phyloP scores from a whole-genome alignment of 2,888 invertebrate species.

The Isoperla grammatica region DNA sequence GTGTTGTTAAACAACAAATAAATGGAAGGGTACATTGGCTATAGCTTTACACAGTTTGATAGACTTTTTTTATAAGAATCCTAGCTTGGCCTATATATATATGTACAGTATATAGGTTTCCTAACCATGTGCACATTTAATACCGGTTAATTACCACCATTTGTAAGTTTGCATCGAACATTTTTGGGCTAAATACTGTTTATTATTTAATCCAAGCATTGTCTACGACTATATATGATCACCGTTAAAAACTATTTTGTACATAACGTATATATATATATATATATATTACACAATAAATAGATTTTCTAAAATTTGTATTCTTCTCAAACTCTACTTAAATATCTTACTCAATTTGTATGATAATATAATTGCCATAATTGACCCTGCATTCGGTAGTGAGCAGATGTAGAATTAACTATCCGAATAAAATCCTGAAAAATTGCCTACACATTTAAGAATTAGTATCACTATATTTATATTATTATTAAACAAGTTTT shows the following conservation, averaged over 20 bases:
- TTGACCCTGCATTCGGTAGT: constrained; percentile 16
- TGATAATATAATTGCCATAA: neutral
- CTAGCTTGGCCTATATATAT: no score
- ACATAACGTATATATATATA: neutral
- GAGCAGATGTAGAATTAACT: constrained; percentile 13
- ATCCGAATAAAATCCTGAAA: constrained; percentile 8
- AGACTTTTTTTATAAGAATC: no score
- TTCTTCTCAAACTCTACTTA: neutral
- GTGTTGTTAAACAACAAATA: no score
- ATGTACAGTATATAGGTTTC: no score
- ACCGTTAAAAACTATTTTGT: neutral
- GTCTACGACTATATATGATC: neutral
- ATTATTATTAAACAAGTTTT: no score
- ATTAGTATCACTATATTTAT: neutral
- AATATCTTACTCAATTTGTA: neutral
- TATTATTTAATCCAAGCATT: no score
- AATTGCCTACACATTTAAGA: constrained; percentile 8
- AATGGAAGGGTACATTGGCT: no score
- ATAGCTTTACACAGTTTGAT: no score
- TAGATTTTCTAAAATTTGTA: constrained; percentile 6
- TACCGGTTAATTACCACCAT: no score
- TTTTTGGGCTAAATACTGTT: no score
- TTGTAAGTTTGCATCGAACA: no score
- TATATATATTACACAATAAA: constrained; percentile 16
- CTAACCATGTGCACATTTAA: no score